These are phyloP conservation scores for Calliphora vicina DNA, from an alignment of 1,140 invertebrate species.

Conservation along the genomic window DNA sequence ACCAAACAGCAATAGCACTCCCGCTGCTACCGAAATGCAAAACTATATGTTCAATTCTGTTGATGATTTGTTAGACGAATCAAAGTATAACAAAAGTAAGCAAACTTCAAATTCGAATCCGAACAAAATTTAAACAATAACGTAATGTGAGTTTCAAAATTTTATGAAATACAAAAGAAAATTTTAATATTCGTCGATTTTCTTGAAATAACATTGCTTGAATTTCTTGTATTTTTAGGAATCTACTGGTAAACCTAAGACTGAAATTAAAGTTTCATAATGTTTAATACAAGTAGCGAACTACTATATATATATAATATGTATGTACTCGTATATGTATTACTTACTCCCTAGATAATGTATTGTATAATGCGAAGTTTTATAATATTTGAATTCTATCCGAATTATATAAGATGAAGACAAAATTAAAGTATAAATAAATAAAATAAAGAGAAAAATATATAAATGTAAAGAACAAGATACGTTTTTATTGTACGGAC, in stretches of 20 bases:
- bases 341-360: background rate
- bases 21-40: background rate
- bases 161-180: background rate
- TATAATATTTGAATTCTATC: background rate
- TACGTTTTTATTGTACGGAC: no score
- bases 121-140: background rate
- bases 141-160: background rate
- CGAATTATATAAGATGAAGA: conserved; percentile 7
- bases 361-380: background rate
- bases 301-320: no score
- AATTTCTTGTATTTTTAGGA: conserved; percentile 1
- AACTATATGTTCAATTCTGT: background rate
- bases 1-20: background rate
- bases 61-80: background rate
- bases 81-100: background rate
- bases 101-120: background rate
- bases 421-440: background rate
- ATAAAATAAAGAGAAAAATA: background rate
- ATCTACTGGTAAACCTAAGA: conserved; percentile 19
- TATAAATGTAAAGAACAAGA: no score
- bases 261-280: conserved; percentile 29
- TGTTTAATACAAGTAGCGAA: background rate
- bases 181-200: no score
- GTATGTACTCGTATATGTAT: background rate
- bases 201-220: no score